Conservation (phyloP, 2,888 invertebrate genomes). For the Cordilura impudica region DNA sequence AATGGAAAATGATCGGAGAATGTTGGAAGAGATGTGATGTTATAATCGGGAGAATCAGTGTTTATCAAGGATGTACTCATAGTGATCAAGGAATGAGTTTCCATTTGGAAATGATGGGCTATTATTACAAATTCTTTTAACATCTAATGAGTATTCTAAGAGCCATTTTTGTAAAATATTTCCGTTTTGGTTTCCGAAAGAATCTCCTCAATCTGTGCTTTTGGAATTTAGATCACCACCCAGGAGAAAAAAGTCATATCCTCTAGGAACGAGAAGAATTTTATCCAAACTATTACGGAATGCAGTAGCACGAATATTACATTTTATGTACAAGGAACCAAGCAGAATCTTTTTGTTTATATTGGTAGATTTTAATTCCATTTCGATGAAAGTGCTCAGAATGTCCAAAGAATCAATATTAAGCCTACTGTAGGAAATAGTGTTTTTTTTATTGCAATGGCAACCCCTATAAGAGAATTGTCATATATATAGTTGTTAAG, state of each 20-base stretch:
- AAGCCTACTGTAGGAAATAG: neutral
- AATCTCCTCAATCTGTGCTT: neutral
- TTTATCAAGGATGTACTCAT: neutral
- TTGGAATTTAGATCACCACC: conserved; percentile 1
- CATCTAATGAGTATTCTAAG: neutral
- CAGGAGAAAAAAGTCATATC: neutral
- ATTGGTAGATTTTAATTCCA: neutral
- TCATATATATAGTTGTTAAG: neutral
- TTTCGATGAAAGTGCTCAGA: neutral
- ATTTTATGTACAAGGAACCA: conserved; percentile 2
- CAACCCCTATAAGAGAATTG: neutral
- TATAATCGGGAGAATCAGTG: neutral
- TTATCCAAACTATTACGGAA: neutral
- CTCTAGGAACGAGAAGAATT: neutral
- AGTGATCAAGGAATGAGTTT: conserved; percentile 3
- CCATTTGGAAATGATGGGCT: neutral
- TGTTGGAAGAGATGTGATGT: neutral
- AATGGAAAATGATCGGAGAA: conserved; percentile 11
- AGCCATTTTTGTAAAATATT: conserved; percentile 1
- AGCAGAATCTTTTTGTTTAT: neutral
- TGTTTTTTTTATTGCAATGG: neutral
- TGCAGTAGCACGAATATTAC: neutral
- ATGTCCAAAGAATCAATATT: neutral
- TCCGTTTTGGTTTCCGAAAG: neutral
- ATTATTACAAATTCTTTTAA: neutral